Percentiles rank a stretch among this genome's conserved stretches.
Evolutionary conservation across 1,140 invertebrate species (phyloP).

Genomic region (Pararge aegeria): DNA sequence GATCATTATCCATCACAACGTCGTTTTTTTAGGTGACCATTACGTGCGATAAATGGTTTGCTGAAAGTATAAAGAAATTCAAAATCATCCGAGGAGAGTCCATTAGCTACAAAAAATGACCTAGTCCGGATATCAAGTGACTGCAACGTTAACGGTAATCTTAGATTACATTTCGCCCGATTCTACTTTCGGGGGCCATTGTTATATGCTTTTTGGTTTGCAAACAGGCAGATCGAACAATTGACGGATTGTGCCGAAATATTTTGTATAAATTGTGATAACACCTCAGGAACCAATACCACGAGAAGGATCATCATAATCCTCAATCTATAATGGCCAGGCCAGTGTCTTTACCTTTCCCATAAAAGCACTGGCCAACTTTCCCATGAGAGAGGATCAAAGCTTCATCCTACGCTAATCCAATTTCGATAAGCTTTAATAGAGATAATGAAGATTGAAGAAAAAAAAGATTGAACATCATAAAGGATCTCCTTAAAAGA

Average conservation of each 20-base stretch:
- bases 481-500: no score
- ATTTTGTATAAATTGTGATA: constrained; percentile 16
- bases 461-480: no score
- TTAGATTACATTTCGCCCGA: constrained; percentile 65
- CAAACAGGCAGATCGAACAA: constrained; percentile 31
- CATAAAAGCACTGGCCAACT: no score
- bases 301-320: not conserved
- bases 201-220: constrained; percentile 47
- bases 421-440: no score
- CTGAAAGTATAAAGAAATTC: constrained; percentile 25
- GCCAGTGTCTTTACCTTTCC: no score
- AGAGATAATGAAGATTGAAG: no score
- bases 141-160: constrained; percentile 73
- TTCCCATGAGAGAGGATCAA: no score
- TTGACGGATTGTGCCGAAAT: constrained; percentile 11
- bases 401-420: no score
- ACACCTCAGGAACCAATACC: not conserved
- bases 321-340: no score
- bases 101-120: constrained; percentile 63
- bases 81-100: constrained; percentile 14
- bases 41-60: constrained; percentile 13
- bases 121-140: constrained; percentile 67
- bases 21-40: not conserved
- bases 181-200: constrained; percentile 53
- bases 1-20: not conserved